Evolutionary conservation across 2,888 invertebrate species (phyloP), one percentile per base, ranked within the genome.

Genomic region (Subacronicta megacephala): DNA sequence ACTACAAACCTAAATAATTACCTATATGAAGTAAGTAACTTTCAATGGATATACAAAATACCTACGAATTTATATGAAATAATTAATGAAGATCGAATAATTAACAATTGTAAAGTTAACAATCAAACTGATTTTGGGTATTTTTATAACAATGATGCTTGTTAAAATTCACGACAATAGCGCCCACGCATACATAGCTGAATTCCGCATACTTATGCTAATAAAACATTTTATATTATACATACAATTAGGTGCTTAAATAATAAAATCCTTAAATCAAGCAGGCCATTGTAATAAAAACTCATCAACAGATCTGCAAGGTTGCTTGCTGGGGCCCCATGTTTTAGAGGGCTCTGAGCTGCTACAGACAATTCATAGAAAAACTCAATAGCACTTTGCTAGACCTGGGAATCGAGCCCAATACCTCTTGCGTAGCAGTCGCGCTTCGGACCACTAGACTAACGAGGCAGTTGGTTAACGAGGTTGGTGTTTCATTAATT

Each of bases 141-240:
- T 63, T 41, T 54, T 23, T 23, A 7, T 23, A 23, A 29, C 29
- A 29, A 53, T 9, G 45, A 31, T 10, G 13, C 35, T 16, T 16
- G 33, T 26, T 41, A n/a, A 20, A 17, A 62, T 41, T 40, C 31
- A 13, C 9, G 23, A 29, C 53, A 47, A 37, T n/a, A 29, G 1
- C 31, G 16, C 66, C 66, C 40, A 66, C 66, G 57, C 52, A 2
- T n/a, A 33, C 20, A 31, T 17, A 9, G 5, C 15, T 10, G 38
- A 53, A 62, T 62, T 66, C 66, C 66, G 68, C 58, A 68, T 68
- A 55, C 31, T 61, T 2, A 46, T 67, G 49, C 26, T 57, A 62
- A 66, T 68, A 36, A 18, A 38, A 38, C 33, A 10, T n/a, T n/a
- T n/a, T n/a, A 0, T 13, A 52, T 57, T 53, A 55, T 33, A 43